Evolutionary conservation across 1,140 invertebrate genomes (phyloP).

Genomic region (Varroa destructor): DNA sequence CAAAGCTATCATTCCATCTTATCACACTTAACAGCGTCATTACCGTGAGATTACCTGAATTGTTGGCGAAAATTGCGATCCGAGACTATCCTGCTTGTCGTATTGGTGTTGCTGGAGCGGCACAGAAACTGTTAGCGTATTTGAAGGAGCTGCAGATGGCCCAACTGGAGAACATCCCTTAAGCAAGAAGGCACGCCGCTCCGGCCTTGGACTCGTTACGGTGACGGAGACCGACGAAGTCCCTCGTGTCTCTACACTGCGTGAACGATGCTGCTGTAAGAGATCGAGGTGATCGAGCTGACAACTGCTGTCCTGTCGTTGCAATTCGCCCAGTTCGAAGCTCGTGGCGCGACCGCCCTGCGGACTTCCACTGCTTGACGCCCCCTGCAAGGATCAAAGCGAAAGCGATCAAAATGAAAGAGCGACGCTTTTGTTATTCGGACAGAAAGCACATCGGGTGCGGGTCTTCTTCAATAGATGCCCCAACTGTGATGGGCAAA

Average conservation of each 20-base stretch:
- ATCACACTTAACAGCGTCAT: too few relatives aligned
- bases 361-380: conserved; percentile 5
- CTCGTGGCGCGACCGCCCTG: conserved; percentile 32
- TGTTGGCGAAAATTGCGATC: too few relatives aligned
- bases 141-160: conserved; percentile 41
- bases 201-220: conserved; percentile 36
- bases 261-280: conserved; percentile 32
- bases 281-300: conserved; percentile 32
- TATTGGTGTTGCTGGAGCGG: conserved; percentile 39
- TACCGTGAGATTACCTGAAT: too few relatives aligned
- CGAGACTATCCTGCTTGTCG: too few relatives aligned
- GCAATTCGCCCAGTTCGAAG: conserved; percentile 35
- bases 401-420: too few relatives aligned
- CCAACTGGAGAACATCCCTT: conserved; percentile 30
- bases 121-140: conserved; percentile 59
- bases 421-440: too few relatives aligned
- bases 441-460: too few relatives aligned
- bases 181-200: conserved; percentile 36
- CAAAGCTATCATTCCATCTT: too few relatives aligned
- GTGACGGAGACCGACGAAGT: conserved; percentile 32
- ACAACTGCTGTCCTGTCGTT: conserved; percentile 31
- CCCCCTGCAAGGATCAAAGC: too few relatives aligned
- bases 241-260: conserved; percentile 34
- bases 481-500: too few relatives aligned
- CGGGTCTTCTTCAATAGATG: too few relatives aligned